phyloP scores from a whole-genome alignment of 1,140 invertebrate genomes.

The Drosophila sp. region DNA sequence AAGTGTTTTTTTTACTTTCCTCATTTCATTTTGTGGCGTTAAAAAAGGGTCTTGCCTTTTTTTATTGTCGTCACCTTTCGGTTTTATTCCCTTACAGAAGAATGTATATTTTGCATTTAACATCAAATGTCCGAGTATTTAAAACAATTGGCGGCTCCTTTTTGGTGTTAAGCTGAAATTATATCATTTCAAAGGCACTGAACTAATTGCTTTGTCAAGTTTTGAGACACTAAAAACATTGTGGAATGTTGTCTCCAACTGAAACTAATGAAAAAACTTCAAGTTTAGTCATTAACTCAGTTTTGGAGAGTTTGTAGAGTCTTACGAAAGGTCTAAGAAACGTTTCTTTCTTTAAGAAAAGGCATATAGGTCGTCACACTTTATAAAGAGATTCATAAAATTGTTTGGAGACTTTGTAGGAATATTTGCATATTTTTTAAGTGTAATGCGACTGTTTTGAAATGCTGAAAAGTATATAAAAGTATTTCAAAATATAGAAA shows the following conservation, averaged over 20 bases:
- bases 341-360: too few species aligned
- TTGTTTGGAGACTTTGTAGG: too few species aligned
- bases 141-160: background rate
- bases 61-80: conserved; percentile 15
- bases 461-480: too few species aligned
- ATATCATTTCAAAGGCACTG: background rate
- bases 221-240: background rate
- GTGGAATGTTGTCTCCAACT: background rate
- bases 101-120: conserved; percentile 5
- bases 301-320: background rate
- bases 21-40: background rate
- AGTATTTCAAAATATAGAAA: too few species aligned
- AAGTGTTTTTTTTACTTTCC: conserved; percentile 17
- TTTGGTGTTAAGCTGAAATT: conserved; percentile 1
- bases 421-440: too few species aligned
- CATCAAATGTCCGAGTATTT: background rate
- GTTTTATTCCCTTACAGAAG: conserved; percentile 5
- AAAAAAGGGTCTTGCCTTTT: conserved; percentile 13
- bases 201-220: background rate
- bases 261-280: background rate
- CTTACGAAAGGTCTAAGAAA: background rate
- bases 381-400: too few species aligned
- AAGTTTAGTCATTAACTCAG: background rate
- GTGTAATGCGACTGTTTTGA: too few species aligned
- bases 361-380: too few species aligned